Percentiles rank a stretch among this genome's conserved stretches.
phyloP scores from a whole-genome alignment of 2,797 vertebrate genomes.

The Mormyrops attenuatus region DNA sequence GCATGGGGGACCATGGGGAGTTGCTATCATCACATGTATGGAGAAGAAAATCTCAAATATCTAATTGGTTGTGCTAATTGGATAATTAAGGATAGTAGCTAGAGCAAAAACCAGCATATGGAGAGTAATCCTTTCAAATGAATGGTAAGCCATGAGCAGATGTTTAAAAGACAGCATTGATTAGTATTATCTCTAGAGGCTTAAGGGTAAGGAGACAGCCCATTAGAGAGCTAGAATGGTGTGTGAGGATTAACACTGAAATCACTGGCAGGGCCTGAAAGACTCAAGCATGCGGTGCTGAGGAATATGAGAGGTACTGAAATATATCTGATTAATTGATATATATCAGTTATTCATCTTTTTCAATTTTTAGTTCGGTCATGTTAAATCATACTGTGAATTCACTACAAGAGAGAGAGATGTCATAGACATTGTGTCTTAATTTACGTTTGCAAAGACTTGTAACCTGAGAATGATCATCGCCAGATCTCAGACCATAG shows the following conservation, averaged over 20 bases:
- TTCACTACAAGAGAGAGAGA: neutral
- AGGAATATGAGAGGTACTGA: neutral
- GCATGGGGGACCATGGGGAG: neutral
- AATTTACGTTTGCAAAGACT: neutral
- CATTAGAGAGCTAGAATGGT: neutral
- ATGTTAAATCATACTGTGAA: neutral
- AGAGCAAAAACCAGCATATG: neutral
- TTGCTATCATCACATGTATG: neutral
- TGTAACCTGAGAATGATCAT: neutral
- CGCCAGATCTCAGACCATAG: neutral
- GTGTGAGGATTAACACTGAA: neutral
- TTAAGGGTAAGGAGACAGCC: neutral
- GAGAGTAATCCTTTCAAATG: constrained; percentile 1
- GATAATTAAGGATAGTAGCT: constrained; percentile 10
- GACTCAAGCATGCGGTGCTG: neutral
- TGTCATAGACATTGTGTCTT: neutral
- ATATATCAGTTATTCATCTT: neutral
- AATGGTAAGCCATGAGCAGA: neutral
- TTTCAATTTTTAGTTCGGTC: neutral
- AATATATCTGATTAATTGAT: neutral
- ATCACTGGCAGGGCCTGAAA: neutral
- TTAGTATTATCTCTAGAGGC: neutral
- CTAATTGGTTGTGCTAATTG: constrained; percentile 13
- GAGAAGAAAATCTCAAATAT: neutral
- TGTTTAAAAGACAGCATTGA: constrained; percentile 10